Conservation (phyloP, 2,113 vertebrate species). For the Rhadina sibilatrix region DNA sequence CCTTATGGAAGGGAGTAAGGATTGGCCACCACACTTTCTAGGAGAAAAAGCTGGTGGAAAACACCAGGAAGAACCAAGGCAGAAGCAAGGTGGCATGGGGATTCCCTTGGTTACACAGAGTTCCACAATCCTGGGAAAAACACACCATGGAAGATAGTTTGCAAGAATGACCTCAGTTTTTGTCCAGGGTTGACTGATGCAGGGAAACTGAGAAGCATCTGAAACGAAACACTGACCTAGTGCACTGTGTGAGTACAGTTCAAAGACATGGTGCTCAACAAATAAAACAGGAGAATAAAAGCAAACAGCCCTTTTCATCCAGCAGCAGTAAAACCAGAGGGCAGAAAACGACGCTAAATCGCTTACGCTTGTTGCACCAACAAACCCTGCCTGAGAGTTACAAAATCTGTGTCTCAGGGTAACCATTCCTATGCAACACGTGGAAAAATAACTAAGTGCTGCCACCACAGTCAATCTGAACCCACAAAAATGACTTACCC, state of each 20-base stretch:
- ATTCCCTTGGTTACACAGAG: neutral
- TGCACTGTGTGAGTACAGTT: neutral
- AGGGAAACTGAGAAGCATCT: neutral
- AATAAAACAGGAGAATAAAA: slow-evolving; percentile 60
- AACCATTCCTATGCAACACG: slow-evolving; percentile 44
- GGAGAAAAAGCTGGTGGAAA: neutral
- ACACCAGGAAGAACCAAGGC: neutral
- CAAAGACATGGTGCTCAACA: slow-evolving; percentile 22
- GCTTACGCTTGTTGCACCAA: slow-evolving; percentile 40
- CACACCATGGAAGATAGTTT: accelerated
- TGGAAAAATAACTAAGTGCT: slow-evolving; percentile 13
- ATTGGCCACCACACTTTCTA: neutral
- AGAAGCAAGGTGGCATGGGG: neutral
- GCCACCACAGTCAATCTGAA: slow-evolving; percentile 48
- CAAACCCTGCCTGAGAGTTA: slow-evolving; percentile 35
- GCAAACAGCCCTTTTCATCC: slow-evolving; percentile 44
- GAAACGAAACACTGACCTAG: neutral
- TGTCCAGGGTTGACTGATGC: neutral
- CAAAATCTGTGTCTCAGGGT: slow-evolving; percentile 59
- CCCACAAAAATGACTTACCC: slow-evolving; percentile 22
- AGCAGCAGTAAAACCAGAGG: slow-evolving; percentile 51
- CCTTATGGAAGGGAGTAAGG: neutral
- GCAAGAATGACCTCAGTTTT: neutral
- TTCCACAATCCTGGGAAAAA: neutral
- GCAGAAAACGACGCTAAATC: slow-evolving; percentile 62